Evolutionary conservation across 2,797 vertebrate genomes (phyloP).

Genomic region (Ara ararauna): DNA sequence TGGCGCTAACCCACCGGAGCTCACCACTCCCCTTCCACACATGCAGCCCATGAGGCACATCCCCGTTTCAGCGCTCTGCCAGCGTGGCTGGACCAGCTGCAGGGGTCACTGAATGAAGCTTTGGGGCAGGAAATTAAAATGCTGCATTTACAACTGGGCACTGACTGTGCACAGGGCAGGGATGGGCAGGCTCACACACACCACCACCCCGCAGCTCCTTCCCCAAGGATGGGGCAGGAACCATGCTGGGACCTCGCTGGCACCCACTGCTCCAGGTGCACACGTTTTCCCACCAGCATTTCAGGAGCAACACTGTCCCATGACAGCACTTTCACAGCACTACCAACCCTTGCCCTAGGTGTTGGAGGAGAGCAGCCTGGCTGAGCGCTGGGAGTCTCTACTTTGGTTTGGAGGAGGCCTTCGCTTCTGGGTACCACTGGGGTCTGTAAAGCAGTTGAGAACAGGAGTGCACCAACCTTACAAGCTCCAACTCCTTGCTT

Average conservation of each 20-base stretch:
- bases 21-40: not conserved
- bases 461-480: not conserved
- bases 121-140: not conserved
- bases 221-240: not conserved
- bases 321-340: accelerated
- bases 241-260: not conserved
- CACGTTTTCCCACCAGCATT: accelerated
- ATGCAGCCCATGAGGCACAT: not conserved
- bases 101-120: not conserved
- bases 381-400: accelerated
- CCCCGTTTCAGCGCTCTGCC: not conserved
- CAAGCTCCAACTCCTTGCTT: not conserved
- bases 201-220: not conserved
- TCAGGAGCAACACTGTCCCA: not conserved
- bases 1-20: not conserved
- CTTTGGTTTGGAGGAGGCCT: accelerated
- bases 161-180: not conserved
- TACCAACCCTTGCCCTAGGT: accelerated
- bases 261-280: accelerated
- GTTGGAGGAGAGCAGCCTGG: not conserved
- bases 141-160: not conserved
- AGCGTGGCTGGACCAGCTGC: not conserved
- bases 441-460: not conserved
- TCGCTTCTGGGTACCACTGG: not conserved
- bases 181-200: not conserved